phyloP scores from a whole-genome alignment of 2,113 vertebrate species.

The Notothenia rossii region DNA sequence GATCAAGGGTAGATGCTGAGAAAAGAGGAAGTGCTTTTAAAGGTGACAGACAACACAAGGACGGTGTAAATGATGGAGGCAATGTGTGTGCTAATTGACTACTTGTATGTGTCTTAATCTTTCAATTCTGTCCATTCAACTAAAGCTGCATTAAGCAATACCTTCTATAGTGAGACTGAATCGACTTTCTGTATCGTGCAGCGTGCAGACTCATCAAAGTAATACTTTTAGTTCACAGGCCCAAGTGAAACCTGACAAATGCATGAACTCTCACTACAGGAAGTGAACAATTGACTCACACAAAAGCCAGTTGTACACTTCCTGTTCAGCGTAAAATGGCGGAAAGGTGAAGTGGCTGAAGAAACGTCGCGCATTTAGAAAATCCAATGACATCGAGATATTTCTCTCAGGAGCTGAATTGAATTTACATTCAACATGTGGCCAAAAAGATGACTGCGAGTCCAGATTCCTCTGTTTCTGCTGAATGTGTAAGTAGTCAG shows the following conservation, averaged over 20 bases:
- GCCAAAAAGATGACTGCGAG: constrained; percentile 79
- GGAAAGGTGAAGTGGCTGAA: constrained; percentile 61
- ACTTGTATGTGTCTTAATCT: neutral
- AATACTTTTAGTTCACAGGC: constrained; percentile 17
- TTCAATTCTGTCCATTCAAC: neutral
- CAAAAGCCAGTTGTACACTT: constrained; percentile 52
- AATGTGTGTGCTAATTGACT: neutral
- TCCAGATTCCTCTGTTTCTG: constrained; percentile 79
- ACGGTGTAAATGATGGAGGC: neutral
- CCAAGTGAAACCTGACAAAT: constrained; percentile 36
- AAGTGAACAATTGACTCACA: constrained; percentile 55
- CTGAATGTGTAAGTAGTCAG: constrained; percentile 82
- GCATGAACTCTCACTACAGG: constrained; percentile 50
- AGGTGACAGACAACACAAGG: constrained; percentile 4
- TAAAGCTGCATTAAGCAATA: constrained; percentile 78
- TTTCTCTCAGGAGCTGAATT: constrained; percentile 75
- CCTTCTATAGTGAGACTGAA: neutral
- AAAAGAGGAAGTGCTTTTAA: constrained; percentile 53
- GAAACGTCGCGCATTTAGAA: constrained; percentile 58
- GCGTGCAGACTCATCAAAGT: constrained; percentile 7
- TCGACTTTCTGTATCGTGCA: neutral
- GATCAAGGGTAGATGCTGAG: constrained; percentile 33
- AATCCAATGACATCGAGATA: constrained; percentile 65
- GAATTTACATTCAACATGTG: constrained; percentile 72
- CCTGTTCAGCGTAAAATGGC: constrained; percentile 51